Evolutionary conservation across 1,140 invertebrate species (phyloP).

Genomic region (Rhyacophila brunnea): DNA sequence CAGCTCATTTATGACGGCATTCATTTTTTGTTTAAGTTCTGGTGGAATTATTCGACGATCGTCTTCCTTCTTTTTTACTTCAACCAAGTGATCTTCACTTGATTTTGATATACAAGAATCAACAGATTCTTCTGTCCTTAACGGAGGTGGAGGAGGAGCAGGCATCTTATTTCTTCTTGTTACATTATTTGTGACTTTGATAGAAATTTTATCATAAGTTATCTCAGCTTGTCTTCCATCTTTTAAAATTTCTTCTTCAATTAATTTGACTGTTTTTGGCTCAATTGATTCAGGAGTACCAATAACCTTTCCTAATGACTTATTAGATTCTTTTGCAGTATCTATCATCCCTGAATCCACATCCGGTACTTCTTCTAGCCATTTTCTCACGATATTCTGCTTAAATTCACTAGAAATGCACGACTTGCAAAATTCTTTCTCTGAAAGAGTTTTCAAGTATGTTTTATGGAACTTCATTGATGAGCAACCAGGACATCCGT

Average conservation of each 20-base stretch:
- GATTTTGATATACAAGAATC: not conserved
- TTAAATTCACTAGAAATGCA: constrained; percentile 57
- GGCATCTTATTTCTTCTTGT: constrained; percentile 42
- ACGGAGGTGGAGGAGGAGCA: constrained; percentile 48
- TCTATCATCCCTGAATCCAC: constrained; percentile 34
- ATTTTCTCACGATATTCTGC: constrained; percentile 58
- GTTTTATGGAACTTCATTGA: constrained; percentile 41
- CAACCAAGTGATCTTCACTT: not conserved
- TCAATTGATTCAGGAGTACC: constrained; percentile 48
- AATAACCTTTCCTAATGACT: constrained; percentile 49
- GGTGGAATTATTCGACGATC: constrained; percentile 43
- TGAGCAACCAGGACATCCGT: constrained; percentile 66
- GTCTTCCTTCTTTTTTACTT: constrained; percentile 31
- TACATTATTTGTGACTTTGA: constrained; percentile 7
- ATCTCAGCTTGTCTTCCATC: constrained; percentile 18
- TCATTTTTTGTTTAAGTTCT: constrained; percentile 58
- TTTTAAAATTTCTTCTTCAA: not conserved
- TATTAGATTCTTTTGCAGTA: constrained; percentile 22
- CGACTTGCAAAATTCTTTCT: constrained; percentile 53
- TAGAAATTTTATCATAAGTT: constrained; percentile 15
- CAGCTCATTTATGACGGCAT: constrained; percentile 57
- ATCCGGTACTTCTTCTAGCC: constrained; percentile 72
- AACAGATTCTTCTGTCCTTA: not conserved
- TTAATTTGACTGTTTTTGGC: constrained; percentile 32
- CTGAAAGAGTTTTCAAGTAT: constrained; percentile 36